A percentile compares a stretch with the other conserved stretches of the same genome.
phyloP scores from a whole-genome alignment of 2,888 invertebrate species.

The Neria commutata region DNA sequence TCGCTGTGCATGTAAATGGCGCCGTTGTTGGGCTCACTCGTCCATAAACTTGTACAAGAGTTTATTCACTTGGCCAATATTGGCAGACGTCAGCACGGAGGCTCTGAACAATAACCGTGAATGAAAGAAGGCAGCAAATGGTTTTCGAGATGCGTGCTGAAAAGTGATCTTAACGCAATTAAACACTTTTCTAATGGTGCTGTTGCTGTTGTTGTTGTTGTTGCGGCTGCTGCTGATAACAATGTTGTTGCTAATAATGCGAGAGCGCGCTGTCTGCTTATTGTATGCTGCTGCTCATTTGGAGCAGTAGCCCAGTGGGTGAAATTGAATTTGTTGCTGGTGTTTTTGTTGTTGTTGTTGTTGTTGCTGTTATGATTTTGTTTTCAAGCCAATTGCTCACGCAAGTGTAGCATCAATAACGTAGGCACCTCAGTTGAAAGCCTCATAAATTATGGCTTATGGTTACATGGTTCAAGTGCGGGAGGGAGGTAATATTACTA shows the following conservation, averaged over 20 bases:
- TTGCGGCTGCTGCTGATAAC: slow-evolving; percentile 1
- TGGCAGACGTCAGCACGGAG: not conserved
- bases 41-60: slow-evolving; percentile 1
- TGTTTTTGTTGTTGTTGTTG: no score
- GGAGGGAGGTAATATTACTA: no score
- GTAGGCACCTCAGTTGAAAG: slow-evolving; percentile 8
- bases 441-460: not conserved
- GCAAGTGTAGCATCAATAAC: slow-evolving; percentile 16
- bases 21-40: slow-evolving; percentile 9
- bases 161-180: slow-evolving; percentile 41
- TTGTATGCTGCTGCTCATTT: slow-evolving; percentile 52
- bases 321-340: slow-evolving; percentile 58
- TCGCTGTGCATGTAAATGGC: no score
- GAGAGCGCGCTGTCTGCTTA: slow-evolving; percentile 24
- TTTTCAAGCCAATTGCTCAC: slow-evolving; percentile 47
- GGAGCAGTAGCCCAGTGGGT: slow-evolving; percentile 61
- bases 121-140: slow-evolving; percentile 18
- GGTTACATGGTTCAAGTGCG: not conserved
- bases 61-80: not conserved
- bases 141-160: slow-evolving; percentile 48
- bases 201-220: slow-evolving; percentile 8
- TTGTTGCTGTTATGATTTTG: slow-evolving; percentile 50
- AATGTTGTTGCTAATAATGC: slow-evolving; percentile 13
- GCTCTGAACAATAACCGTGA: not conserved
- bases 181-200: not conserved